Percentiles rank a stretch among this genome's conserved stretches.
phyloP scores from a whole-genome alignment of 2,888 invertebrate genomes.

The Lucinisca nassula region DNA sequence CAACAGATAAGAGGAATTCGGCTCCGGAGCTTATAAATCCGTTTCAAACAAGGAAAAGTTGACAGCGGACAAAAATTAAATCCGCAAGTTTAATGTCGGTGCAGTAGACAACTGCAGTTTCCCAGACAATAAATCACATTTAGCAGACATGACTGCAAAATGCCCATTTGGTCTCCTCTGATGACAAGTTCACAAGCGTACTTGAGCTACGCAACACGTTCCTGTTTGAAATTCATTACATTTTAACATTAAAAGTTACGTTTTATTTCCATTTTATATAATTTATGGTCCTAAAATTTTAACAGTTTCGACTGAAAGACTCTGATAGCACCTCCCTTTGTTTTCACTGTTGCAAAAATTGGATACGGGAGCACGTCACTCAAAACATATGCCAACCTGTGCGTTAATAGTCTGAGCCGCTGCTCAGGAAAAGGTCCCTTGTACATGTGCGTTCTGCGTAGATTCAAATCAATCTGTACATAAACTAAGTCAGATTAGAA shows the following conservation, averaged over 20 bases:
- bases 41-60: too few species aligned
- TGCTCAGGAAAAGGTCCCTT: not conserved
- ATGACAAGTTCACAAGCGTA: not conserved
- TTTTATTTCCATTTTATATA: not conserved
- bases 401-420: not conserved
- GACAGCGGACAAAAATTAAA: too few species aligned
- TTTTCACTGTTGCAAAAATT: not conserved
- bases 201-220: not conserved
- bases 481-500: not conserved
- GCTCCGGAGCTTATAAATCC: too few species aligned
- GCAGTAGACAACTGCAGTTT: too few species aligned
- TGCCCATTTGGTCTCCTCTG: not conserved
- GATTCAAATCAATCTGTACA: not conserved
- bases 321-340: not conserved
- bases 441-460: not conserved
- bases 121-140: too few species aligned
- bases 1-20: too few species aligned
- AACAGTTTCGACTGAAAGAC: not conserved
- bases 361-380: not conserved
- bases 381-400: constrained; percentile 11
- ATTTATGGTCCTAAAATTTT: not conserved
- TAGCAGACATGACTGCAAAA: too few species aligned
- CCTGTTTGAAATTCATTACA: not conserved
- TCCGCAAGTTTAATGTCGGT: too few species aligned
- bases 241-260: not conserved